phyloP scores from a whole-genome alignment of 2,888 invertebrate genomes.

The Mactromeris polynyma region DNA sequence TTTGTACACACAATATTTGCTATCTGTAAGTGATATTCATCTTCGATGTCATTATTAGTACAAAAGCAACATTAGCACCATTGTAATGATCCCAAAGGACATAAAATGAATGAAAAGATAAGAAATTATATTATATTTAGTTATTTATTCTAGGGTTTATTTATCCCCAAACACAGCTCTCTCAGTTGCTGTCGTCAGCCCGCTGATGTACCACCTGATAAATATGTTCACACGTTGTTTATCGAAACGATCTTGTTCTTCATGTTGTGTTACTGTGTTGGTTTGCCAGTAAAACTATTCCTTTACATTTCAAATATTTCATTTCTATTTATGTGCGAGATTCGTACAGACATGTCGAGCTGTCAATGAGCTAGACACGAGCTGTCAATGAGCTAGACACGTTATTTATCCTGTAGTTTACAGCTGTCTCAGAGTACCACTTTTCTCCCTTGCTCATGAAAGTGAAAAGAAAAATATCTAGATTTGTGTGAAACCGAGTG shows the following conservation, averaged over 20 bases:
- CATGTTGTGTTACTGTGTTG: neutral
- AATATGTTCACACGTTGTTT: constrained; percentile 3
- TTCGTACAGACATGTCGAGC: no score
- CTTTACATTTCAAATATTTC: no score
- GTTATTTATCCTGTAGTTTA: no score
- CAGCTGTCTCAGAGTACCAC: no score
- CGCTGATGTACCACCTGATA: neutral
- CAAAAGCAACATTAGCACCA: constrained; percentile 7
- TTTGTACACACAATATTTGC: neutral
- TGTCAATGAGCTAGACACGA: no score
- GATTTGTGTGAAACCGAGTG: no score
- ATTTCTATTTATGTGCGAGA: no score
- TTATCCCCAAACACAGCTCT: neutral
- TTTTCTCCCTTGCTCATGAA: no score
- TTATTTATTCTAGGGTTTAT: neutral
- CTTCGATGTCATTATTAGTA: neutral
- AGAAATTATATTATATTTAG: constrained; percentile 4
- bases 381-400: no score
- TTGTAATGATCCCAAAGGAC: neutral
- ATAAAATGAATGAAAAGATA: constrained; percentile 1
- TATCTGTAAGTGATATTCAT: neutral
- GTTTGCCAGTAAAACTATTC: neutral
- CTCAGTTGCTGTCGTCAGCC: neutral
- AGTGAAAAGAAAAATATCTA: no score
- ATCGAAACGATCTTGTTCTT: neutral